phyloP scores from a whole-genome alignment of 2,797 vertebrate species.

The Siniperca undulata region DNA sequence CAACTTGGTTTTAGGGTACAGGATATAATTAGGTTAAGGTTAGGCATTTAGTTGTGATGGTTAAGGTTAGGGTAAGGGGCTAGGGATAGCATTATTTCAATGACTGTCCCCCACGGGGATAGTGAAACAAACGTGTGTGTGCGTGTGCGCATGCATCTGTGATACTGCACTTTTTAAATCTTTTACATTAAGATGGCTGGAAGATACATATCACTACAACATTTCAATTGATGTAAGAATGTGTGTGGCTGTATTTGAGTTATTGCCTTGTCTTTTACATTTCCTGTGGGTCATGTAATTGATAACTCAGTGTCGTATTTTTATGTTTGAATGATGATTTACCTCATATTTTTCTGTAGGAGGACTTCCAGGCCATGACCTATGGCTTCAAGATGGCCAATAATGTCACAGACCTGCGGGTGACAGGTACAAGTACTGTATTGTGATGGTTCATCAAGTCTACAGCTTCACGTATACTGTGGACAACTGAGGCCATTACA shows the following conservation, averaged over 20 bases:
- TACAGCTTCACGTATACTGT: neutral
- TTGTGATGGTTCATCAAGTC: neutral
- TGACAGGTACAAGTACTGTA: slow-evolving; percentile 89
- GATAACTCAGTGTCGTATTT: neutral
- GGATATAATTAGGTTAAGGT: too few species aligned
- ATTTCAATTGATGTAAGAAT: neutral
- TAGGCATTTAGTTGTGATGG: too few species aligned
- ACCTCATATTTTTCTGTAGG: slow-evolving; percentile 79
- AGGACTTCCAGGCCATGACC: slow-evolving; percentile 99
- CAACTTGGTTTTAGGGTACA: too few species aligned
- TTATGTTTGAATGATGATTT: slow-evolving; percentile 3
- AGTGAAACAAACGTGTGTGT: neutral
- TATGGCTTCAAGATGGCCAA: slow-evolving; percentile 99
- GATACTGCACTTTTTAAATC: neutral
- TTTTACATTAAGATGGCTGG: neutral
- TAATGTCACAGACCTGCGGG: slow-evolving; percentile 96
- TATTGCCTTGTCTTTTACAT: neutral
- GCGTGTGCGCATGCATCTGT: neutral
- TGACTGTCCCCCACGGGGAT: too few species aligned
- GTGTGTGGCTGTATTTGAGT: neutral
- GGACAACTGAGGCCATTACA: neutral
- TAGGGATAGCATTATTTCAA: too few species aligned
- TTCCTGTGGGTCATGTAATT: neutral
- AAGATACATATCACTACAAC: neutral
- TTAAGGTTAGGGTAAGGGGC: too few species aligned